Evolutionary conservation across 2,113 vertebrate genomes (phyloP).

Genomic region (Limnothrissa miodon): DNA sequence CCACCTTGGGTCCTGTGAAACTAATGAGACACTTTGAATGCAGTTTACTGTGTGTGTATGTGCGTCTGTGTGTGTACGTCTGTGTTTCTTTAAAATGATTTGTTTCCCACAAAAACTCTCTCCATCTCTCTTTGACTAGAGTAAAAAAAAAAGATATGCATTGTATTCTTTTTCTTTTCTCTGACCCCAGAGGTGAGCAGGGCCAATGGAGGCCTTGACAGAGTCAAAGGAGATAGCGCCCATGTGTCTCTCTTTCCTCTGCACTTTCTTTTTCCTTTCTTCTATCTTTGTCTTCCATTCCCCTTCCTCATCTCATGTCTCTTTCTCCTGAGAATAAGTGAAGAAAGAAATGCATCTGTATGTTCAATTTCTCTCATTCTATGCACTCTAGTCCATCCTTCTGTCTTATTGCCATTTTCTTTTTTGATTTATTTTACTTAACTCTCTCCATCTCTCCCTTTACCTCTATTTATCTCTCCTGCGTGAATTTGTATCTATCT

Average conservation of each 20-base stretch:
- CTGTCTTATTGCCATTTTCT: background rate
- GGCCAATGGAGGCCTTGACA: no score
- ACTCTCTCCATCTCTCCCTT: background rate
- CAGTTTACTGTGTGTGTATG: constrained; percentile 11
- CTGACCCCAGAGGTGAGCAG: no score
- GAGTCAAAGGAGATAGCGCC: no score
- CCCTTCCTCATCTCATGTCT: background rate
- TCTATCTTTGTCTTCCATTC: background rate
- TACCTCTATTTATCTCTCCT: background rate
- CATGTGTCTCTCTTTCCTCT: background rate
- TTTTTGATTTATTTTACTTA: background rate
- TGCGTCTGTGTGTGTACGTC: background rate
- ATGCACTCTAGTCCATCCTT: background rate
- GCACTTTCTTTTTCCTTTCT: background rate
- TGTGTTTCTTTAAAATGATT: no score
- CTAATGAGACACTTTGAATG: constrained; percentile 27
- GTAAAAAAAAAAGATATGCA: no score
- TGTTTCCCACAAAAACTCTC: no score
- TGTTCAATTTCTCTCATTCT: background rate
- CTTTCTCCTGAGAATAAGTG: background rate
- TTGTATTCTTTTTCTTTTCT: no score
- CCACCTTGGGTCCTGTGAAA: constrained; percentile 40
- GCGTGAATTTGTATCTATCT: no score
- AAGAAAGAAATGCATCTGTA: no score
- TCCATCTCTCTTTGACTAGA: no score